Evolutionary conservation across 2,888 invertebrate species (phyloP), one percentile per base, ranked within the genome.

Genomic region (Chloroclystis v-ata): DNA sequence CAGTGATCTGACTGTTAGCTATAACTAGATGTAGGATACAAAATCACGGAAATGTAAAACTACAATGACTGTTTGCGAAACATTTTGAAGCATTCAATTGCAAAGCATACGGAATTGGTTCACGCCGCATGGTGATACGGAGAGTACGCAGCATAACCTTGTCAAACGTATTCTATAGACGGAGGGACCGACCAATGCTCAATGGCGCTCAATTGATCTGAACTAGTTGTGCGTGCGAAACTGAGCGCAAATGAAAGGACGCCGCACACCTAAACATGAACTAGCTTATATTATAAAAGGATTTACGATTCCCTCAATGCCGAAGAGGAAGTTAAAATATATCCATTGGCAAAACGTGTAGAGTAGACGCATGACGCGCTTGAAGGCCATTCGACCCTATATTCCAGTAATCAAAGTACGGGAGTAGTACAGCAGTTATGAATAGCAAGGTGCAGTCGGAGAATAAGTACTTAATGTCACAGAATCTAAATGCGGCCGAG

Each of bases 161-260:
- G 84, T 69, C 70, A 58, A 72, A 67, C 60, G 64, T 66, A 60
- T 62, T 64, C 67, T 72, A 67, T 73, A 69, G 71, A 72, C 72
- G 72, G 75, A 75, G 80, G 80, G 81, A 77, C 69, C 56, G 51
- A 56, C 45, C 47, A 47, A 67, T 62, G 68, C 80, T 84, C 78
- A 83, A 83, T 83, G 78, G 71, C 78, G 67, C 63, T 80, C 85
- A 86, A 86, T 86, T 86, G 85, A 76, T 73, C 71, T 71, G 78
- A 80, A 75, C 80, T 82, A 82, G 78, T 78, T 82, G 76, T 69
- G 76, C 76, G 75, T 78, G 80, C 80, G 77, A 82, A 82, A 75
- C 78, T 77, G 70, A 71, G 67, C 61, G 63, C 65, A 59, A 57
- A 63, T 64, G 67, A 72, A 76, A 76, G 74, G 74, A 72, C 73